A percentile compares a stretch with the other conserved stretches of the same genome.
phyloP scores from a whole-genome alignment of 2,888 invertebrate genomes.

The Mimumesa dahlbomi region DNA sequence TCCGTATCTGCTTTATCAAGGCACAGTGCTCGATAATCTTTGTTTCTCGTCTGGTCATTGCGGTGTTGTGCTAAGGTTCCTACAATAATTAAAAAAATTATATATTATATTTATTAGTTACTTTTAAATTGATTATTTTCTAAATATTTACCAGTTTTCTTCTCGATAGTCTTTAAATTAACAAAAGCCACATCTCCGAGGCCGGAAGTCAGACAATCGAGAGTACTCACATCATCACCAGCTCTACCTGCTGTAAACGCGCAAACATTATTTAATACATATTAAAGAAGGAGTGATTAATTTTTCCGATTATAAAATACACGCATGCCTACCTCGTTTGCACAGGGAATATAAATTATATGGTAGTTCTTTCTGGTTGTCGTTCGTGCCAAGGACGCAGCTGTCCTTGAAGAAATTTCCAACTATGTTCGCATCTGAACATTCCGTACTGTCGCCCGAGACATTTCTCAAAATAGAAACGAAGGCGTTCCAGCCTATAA shows the following conservation, averaged over 20 bases:
- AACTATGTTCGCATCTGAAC: constrained; percentile 76
- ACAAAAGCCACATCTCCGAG: constrained; percentile 90
- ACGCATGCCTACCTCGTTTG: constrained; percentile 46
- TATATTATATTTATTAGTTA: too few species aligned
- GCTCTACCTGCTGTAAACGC: constrained; percentile 22
- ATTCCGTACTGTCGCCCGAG: constrained; percentile 56
- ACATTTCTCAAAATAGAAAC: constrained; percentile 66
- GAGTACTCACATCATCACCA: constrained; percentile 48
- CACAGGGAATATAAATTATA: constrained; percentile 65
- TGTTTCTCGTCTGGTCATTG: constrained; percentile 1
- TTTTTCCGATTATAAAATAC: background rate
- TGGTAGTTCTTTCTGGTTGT: constrained; percentile 46
- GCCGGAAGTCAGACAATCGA: constrained; percentile 84
- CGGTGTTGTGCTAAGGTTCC: background rate
- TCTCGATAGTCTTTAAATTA: constrained; percentile 83
- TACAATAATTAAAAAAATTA: too few species aligned
- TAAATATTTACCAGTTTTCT: constrained; percentile 83
- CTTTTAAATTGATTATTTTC: too few species aligned
- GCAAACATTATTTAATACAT: constrained; percentile 12
- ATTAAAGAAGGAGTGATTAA: background rate
- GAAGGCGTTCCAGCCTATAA: constrained; percentile 75
- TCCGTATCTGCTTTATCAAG: constrained; percentile 47
- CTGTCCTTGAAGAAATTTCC: constrained; percentile 87
- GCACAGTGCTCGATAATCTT: constrained; percentile 73
- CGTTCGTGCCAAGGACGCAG: constrained; percentile 81